phyloP scores from a whole-genome alignment of 2,113 vertebrate species.

The Panthera uncia region DNA sequence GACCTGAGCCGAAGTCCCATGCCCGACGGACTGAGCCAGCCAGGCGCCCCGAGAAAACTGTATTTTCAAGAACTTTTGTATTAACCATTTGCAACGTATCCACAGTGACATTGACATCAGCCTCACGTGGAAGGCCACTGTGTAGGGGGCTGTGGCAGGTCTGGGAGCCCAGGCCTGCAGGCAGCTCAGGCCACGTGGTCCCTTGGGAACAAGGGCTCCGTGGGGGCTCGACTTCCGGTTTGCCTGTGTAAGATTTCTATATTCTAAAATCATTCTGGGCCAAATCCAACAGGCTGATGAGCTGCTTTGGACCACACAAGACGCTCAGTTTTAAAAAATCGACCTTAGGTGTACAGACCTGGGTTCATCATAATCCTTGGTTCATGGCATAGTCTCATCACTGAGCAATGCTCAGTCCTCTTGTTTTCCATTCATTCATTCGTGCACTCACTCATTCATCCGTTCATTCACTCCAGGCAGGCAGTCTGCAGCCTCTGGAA shows the following conservation, averaged over 20 bases:
- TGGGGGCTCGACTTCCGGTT: neutral
- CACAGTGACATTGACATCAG: accelerated
- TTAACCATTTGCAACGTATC: accelerated
- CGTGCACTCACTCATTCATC: no score
- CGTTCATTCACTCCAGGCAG: neutral
- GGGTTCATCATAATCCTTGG: neutral
- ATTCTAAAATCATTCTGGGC: neutral
- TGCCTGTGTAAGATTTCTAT: neutral
- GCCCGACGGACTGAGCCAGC: no score
- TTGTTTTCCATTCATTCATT: neutral
- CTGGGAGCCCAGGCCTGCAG: neutral
- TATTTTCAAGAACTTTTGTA: neutral
- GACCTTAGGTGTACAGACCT: neutral
- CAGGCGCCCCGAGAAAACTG: neutral
- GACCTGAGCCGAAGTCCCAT: no score
- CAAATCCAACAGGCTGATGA: neutral
- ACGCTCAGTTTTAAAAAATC: neutral
- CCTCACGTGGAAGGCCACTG: accelerated
- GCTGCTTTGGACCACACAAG: neutral
- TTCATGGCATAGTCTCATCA: neutral
- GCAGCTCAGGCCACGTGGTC: neutral
- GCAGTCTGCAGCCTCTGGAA: neutral
- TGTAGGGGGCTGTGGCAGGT: accelerated
- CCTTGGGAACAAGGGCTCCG: neutral
- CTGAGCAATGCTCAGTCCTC: neutral